Evolutionary conservation across 1,140 invertebrate genomes (phyloP), one percentile per base, ranked within the genome.

Genomic region (Melitaea cinxia): DNA sequence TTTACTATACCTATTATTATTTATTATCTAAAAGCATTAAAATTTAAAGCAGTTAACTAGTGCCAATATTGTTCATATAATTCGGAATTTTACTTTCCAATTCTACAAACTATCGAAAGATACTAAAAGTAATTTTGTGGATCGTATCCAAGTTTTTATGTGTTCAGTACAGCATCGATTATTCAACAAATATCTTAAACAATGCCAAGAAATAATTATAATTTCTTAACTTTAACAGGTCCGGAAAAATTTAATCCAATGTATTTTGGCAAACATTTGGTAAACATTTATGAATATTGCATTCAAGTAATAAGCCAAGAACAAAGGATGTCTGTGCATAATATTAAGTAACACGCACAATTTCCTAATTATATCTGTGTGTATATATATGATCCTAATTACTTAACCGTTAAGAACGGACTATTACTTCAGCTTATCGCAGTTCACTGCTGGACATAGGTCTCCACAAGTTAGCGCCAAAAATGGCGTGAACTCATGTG

Each of bases 191-290:
- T n/a, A 56, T 39, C 15, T 37, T 9, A 47, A 12, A 39, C 33
- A 56, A 56, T 56, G 54, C 54, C 54, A 56, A 56, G 21, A 56
- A 56, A 56, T 24, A 56, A 56, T 56, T 56, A 42, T 56, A 56
- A 56, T 4, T 56, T 56, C 19, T 42, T 39, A 39, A 56, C 42
- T n/a, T n/a, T n/a, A n/a, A 56, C 9, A 39, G 50, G 68, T 68
- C 59, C 63, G 69, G 72, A 70, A 74, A 77, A 66, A 69, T 77
- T 52, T 55, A 70, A 62, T 64, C 50, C 71, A 71, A 75, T 73
- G 72, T 72, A 66, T 72, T 73, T 77, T 78, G 69, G 75, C 73
- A 61, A 52, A 63, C 54, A 56, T 65, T 57, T 33, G 49, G 75
- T 72, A 80, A 56, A 30, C 35, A 56, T 37, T 39, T 56, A 56